Evolutionary conservation across 2,113 vertebrate species (phyloP).

Genomic region (Alethe castanea): DNA sequence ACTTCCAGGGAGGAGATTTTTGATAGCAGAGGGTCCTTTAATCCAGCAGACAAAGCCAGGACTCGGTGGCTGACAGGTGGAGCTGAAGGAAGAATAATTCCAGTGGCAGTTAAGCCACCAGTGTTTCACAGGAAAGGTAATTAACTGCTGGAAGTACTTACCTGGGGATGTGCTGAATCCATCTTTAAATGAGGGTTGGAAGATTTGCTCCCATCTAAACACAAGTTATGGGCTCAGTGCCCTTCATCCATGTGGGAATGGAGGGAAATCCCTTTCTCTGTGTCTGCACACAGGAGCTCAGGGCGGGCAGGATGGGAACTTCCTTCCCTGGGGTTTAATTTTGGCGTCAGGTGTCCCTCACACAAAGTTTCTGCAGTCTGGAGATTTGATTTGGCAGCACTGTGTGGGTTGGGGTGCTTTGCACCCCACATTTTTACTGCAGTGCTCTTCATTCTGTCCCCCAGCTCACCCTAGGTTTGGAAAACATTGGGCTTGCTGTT

Average conservation of each 20-base stretch:
- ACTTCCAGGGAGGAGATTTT: constrained; percentile 46
- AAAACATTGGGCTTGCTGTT: neutral
- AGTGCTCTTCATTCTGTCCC: neutral
- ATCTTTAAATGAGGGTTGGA: neutral
- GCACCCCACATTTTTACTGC: neutral
- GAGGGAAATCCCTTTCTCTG: neutral
- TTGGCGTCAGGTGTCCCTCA: neutral
- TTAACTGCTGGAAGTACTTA: constrained; percentile 29
- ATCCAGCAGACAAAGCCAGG: constrained; percentile 51
- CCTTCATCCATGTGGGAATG: neutral
- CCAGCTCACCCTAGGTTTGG: neutral
- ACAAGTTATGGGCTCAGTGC: neutral
- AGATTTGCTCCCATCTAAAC: neutral
- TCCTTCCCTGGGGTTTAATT: neutral
- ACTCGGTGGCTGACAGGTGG: neutral
- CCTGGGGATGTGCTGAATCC: neutral
- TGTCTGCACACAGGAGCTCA: neutral
- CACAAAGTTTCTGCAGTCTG: neutral
- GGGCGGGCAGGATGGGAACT: neutral
- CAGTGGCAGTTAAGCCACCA: constrained; percentile 1
- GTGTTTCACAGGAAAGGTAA: constrained; percentile 1
- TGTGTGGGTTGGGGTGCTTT: neutral
- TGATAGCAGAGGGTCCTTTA: constrained; percentile 56
- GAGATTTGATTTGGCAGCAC: neutral
- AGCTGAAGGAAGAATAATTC: constrained; percentile 15